Percentiles rank a stretch among this genome's conserved stretches.
phyloP scores from a whole-genome alignment of 2,888 invertebrate genomes.

The Drosophila cyrtoloma region DNA sequence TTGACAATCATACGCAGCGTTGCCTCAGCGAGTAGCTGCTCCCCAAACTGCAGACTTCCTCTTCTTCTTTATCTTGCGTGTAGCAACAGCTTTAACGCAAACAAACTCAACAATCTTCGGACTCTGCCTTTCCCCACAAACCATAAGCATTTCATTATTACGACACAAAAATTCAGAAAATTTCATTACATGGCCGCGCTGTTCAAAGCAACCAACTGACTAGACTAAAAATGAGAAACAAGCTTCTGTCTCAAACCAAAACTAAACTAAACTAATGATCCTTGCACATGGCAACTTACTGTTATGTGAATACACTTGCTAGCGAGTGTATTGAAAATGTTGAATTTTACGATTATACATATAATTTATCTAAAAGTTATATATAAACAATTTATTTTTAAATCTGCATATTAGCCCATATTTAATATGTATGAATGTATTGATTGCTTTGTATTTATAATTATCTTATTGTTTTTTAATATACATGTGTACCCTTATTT shows the following conservation, averaged over 20 bases:
- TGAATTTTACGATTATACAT: too few species aligned
- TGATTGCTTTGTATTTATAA: background rate
- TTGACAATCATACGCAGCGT: constrained; percentile 59
- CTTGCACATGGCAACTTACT: background rate
- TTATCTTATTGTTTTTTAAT: background rate
- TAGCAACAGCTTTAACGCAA: constrained; percentile 30
- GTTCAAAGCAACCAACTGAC: constrained; percentile 35
- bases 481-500: background rate
- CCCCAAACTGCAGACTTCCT: background rate
- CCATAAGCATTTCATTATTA: constrained; percentile 74
- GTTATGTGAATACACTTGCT: constrained; percentile 11
- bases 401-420: background rate
- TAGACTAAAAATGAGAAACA: background rate
- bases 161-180: constrained; percentile 73
- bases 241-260: constrained; percentile 4
- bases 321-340: background rate
- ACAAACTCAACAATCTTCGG: constrained; percentile 22
- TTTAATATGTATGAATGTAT: background rate
- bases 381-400: background rate
- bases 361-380: background rate
- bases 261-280: constrained; percentile 17
- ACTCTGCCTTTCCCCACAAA: constrained; percentile 1
- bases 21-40: constrained; percentile 26
- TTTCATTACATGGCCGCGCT: constrained; percentile 69
- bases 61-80: constrained; percentile 1